These are phyloP conservation scores for Apogon talboti DNA, from an alignment of 2,797 vertebrate genomes.

Conservation along the genomic window DNA sequence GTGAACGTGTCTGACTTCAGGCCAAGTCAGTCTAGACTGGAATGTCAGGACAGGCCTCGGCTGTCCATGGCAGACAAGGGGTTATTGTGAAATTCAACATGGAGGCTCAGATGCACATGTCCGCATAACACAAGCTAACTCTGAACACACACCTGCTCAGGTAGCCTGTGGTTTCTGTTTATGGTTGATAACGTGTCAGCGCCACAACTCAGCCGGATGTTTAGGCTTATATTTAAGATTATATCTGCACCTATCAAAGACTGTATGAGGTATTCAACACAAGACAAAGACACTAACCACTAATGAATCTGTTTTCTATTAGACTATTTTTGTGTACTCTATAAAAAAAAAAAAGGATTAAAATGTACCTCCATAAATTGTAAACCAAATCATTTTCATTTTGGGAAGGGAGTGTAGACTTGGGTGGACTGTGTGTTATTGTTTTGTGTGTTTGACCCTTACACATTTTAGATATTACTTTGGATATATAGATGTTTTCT, in stretches of 20 bases:
- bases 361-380: no score
- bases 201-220: neutral
- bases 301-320: no score
- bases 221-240: neutral
- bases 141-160: neutral
- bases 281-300: no score
- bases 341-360: no score
- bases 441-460: no score
- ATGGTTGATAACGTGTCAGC: no score
- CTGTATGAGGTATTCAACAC: slow-evolving; percentile 5
- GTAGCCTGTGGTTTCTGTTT: neutral
- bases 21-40: slow-evolving; percentile 20
- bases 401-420: no score
- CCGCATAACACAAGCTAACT: neutral
- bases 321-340: no score
- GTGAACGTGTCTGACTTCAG: slow-evolving; percentile 11
- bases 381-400: no score
- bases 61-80: slow-evolving; percentile 39
- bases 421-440: no score
- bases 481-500: no score
- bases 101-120: neutral
- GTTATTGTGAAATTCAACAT: slow-evolving; percentile 43
- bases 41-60: slow-evolving; percentile 16
- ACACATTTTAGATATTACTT: no score
- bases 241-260: neutral